Evolutionary conservation across 1,140 invertebrate species (phyloP), one percentile per base, ranked within the genome.

Genomic region (Mizuhopecten yessoensis): DNA sequence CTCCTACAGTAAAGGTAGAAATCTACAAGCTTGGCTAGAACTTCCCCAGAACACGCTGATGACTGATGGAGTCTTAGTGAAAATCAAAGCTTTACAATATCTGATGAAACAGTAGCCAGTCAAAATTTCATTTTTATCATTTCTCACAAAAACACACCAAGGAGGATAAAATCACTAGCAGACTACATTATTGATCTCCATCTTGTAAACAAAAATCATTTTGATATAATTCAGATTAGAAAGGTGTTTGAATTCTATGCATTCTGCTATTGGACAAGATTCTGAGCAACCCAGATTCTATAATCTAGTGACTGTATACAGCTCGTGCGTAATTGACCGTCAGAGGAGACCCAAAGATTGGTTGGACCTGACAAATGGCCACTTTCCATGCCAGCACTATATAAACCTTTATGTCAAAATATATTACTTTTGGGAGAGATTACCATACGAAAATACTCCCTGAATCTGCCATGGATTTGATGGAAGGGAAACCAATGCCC

Each of bases 351-450:
- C 57, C 57, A 75, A n/a, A 9, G 57, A 75, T 29, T 29, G n/a
- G 23, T n/a, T 29, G 57, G 57, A 11, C n/a, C 29, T 75, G 57
- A 75, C 57, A 75, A 75, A 75, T 75, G 57, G 57, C n/a, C 11
- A 75, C 57, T 75, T 75, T 75, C 57, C 57, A 75, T 13, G 57
- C 57, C 23, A 75, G 57, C 11, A n/a, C 57, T 75, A 75, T 29
- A 75, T 75, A 75, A 75, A 75, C 9, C 57, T 75, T n/a, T 75
- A 75, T 75, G 57, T 75, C 57, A 75, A 75, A 75, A 75, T 75
- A 75, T 29, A 75, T 75, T 75, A n/a, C 57, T 75, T 75, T 75
- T 75, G 57, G 57, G 57, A 75, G 57, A 75, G 57, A 75, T 75
- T 75, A 75, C 23, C 57, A 75, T 75, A 75, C 57, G 23, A 75